Evolutionary conservation across 2,113 vertebrate genomes (phyloP).

Genomic region (Marmota flaviventris): DNA sequence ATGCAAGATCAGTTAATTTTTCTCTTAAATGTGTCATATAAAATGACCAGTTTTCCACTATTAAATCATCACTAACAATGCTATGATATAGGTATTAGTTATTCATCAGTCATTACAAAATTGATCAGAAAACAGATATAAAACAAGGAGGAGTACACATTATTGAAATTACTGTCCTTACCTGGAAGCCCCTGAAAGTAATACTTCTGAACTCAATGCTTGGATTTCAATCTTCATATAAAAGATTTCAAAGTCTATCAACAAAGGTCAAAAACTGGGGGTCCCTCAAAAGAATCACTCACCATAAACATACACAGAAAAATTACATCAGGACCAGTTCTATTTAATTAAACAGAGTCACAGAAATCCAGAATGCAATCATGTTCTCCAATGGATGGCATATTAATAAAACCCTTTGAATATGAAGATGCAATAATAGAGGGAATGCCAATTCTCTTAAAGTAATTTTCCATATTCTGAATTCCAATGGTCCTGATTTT

Average conservation of each 20-base stretch:
- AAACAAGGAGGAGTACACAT: neutral
- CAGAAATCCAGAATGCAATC: neutral
- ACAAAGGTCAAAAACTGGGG: constrained; percentile 67
- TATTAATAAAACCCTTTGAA: neutral
- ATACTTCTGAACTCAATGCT: constrained; percentile 61
- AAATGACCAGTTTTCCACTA: neutral
- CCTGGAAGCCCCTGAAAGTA: constrained; percentile 37
- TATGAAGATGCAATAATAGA: neutral
- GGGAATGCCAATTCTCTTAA: constrained; percentile 2
- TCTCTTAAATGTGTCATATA: neutral
- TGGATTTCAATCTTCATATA: constrained; percentile 69
- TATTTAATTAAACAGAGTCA: constrained; percentile 28
- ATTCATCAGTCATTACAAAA: neutral
- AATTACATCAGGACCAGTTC: neutral
- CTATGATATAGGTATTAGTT: neutral
- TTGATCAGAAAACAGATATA: neutral
- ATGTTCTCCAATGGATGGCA: neutral
- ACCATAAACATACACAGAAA: neutral
- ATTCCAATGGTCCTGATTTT: constrained; percentile 30
- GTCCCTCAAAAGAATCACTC: constrained; percentile 30
- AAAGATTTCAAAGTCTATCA: constrained; percentile 67
- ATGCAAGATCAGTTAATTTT: neutral
- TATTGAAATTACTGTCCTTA: constrained; percentile 54
- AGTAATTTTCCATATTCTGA: constrained; percentile 17
- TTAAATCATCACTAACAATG: neutral